Evolutionary conservation across 1,140 invertebrate genomes (phyloP).

Genomic region (Euura lappo): DNA sequence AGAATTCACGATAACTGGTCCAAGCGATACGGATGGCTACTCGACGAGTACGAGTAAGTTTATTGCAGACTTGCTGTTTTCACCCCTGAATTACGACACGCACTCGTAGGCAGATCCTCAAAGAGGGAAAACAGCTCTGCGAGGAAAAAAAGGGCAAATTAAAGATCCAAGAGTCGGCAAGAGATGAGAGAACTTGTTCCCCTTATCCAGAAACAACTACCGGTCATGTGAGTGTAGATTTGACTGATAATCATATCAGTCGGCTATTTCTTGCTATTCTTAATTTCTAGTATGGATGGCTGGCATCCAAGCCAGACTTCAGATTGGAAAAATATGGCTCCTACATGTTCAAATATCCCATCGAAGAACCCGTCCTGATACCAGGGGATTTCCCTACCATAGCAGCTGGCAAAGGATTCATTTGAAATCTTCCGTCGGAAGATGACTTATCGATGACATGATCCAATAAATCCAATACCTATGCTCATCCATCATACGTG

Average conservation of each 20-base stretch:
- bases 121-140: conserved; percentile 29
- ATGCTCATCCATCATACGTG: too few relatives aligned
- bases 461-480: too few relatives aligned
- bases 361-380: conserved; percentile 29
- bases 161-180: conserved; percentile 6
- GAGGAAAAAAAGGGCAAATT: conserved; percentile 27
- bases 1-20: conserved; percentile 35
- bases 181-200: conserved; percentile 33
- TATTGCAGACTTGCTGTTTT: neutral
- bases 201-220: conserved; percentile 36
- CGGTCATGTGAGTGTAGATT: conserved; percentile 24
- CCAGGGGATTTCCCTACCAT: conserved; percentile 33
- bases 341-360: conserved; percentile 29
- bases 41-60: conserved; percentile 39
- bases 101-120: conserved; percentile 12
- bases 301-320: conserved; percentile 41
- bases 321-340: conserved; percentile 38
- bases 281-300: conserved; percentile 43
- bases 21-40: conserved; percentile 33
- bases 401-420: conserved; percentile 31
- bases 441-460: too few relatives aligned
- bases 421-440: conserved; percentile 17
- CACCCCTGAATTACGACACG: too few relatives aligned
- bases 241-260: neutral
- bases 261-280: neutral